These are phyloP conservation scores for Luscinia luscinia DNA, from an alignment of 2,797 vertebrate species.

Conservation along the genomic window DNA sequence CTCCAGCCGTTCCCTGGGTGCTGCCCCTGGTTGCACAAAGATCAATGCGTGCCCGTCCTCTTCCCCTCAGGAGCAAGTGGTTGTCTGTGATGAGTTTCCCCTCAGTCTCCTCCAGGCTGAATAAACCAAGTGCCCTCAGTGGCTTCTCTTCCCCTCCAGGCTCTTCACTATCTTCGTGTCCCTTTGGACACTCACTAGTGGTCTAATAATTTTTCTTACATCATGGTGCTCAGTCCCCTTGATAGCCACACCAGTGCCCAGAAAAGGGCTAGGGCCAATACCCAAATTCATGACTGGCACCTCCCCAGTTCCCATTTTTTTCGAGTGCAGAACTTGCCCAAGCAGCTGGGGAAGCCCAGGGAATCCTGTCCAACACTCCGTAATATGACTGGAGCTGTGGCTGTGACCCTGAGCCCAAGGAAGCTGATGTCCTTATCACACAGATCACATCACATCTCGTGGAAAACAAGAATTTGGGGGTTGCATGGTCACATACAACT, in stretches of 20 bases:
- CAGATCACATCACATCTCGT: rapidly evolving
- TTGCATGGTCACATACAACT: rapidly evolving
- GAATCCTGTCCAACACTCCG: rapidly evolving
- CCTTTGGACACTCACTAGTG: too few relatives aligned
- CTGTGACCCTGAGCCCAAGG: background rate
- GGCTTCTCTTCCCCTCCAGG: background rate
- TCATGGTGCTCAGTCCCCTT: background rate
- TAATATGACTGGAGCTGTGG: rapidly evolving
- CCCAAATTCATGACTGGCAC: rapidly evolving
- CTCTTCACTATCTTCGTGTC: background rate
- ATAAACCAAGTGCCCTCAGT: background rate
- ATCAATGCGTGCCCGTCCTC: too few relatives aligned
- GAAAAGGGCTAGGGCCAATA: background rate
- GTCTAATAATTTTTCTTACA: too few relatives aligned
- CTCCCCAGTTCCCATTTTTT: rapidly evolving
- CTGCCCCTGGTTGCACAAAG: background rate
- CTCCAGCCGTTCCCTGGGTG: background rate
- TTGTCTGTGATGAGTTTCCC: rapidly evolving
- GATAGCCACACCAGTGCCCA: background rate
- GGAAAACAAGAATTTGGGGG: background rate
- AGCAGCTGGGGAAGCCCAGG: background rate
- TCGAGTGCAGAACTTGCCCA: background rate
- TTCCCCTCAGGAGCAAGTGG: background rate
- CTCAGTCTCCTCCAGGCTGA: background rate
- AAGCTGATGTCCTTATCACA: background rate